A percentile compares a stretch with the other conserved stretches of the same genome.
Evolutionary conservation across 2,113 vertebrate species (phyloP).

Genomic region (Pogona vitticeps): DNA sequence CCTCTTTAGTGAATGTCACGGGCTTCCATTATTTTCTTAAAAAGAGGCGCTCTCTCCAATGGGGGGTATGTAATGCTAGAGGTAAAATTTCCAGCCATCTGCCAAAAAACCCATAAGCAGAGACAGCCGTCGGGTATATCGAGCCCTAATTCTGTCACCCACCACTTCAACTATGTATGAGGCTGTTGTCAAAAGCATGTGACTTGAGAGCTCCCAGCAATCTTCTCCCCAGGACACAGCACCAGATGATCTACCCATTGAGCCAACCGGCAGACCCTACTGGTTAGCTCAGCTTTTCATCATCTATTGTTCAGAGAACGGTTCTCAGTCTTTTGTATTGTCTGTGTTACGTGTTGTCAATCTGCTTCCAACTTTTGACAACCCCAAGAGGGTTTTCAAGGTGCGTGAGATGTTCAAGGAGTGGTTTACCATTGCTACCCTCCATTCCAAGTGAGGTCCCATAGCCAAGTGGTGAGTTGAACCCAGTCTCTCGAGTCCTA

Average conservation of each 20-base stretch:
- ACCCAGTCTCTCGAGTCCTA: no score
- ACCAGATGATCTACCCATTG: not conserved
- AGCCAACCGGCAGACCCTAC: not conserved
- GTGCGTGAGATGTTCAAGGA: no score
- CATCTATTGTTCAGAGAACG: not conserved
- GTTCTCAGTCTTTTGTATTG: no score
- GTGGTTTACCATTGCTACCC: no score
- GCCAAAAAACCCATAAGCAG: not conserved
- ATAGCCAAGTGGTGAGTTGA: no score
- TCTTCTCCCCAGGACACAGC: not conserved
- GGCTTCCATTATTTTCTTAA: not conserved
- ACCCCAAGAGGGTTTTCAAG: no score
- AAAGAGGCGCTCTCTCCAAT: not conserved
- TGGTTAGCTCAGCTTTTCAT: not conserved
- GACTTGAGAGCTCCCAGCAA: not conserved
- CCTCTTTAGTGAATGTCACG: slow-evolving; percentile 5
- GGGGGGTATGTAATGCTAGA: not conserved
- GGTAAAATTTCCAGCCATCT: slow-evolving; percentile 8
- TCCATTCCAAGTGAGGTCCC: no score
- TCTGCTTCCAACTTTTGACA: no score
- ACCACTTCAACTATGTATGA: not conserved
- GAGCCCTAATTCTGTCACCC: not conserved
- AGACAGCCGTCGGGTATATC: not conserved
- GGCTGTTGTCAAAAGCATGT: not conserved
- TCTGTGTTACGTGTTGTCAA: no score